phyloP scores from a whole-genome alignment of 2,797 vertebrate species.

The Mustela erminea region DNA sequence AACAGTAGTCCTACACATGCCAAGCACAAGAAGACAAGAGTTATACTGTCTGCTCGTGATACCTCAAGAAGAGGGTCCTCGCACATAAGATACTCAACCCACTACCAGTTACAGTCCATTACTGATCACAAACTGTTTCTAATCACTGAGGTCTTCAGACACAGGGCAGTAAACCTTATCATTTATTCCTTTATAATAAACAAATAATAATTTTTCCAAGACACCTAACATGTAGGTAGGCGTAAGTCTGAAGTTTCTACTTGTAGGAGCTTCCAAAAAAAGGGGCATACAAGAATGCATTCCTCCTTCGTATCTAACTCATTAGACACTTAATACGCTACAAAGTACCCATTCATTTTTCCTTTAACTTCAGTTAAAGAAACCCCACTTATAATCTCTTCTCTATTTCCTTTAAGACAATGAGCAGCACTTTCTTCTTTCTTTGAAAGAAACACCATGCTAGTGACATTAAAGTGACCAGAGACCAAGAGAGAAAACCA shows the following conservation, averaged over 20 bases:
- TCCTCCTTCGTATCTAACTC: constrained; percentile 40
- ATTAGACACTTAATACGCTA: constrained; percentile 11
- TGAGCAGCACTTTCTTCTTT: constrained; percentile 53
- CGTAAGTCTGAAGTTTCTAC: neutral
- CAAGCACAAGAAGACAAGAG: neutral
- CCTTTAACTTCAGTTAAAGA: constrained; percentile 52
- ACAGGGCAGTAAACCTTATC: neutral
- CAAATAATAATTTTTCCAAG: constrained; percentile 9
- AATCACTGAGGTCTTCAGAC: neutral
- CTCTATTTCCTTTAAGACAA: constrained; percentile 77
- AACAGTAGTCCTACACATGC: neutral
- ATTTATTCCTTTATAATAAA: neutral
- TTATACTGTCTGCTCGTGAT: fast-evolving
- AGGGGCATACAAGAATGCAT: neutral
- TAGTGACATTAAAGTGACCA: constrained; percentile 80
- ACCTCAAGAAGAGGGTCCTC: neutral
- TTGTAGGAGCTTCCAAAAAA: neutral
- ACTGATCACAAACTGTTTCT: neutral
- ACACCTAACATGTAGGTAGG: neutral
- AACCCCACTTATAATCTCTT: neutral
- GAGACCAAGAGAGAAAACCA: constrained; percentile 73
- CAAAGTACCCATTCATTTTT: constrained; percentile 66
- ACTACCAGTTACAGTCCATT: neutral
- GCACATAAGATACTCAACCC: neutral
- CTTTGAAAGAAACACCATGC: constrained; percentile 75